Evolutionary conservation across 1,140 invertebrate genomes (phyloP), one percentile per base, ranked within the genome.

Genomic region (Battus philenor): DNA sequence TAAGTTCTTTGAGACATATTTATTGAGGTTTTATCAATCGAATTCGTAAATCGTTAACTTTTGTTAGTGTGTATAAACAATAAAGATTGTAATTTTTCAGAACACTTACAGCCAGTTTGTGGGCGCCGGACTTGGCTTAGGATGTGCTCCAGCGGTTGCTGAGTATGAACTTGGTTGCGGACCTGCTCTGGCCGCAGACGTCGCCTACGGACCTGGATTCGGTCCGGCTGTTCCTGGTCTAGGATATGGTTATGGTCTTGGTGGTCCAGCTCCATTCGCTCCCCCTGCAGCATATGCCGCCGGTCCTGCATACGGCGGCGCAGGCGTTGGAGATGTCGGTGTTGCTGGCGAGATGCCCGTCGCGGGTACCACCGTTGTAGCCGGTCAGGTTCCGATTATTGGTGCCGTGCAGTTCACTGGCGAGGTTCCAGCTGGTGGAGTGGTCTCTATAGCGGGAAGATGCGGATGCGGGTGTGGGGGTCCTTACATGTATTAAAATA

Each of bases 311-410:
- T 74, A 71, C 13, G 68, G 68, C 1, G 68, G 68, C 13, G 48
- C 48, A 7, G 70, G 70, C 7, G 43, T 64, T 5, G 70, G 70
- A 16, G 59, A 67, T 13, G 57, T 75, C 2, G 56, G 49, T 1
- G 68, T 72, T 5, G 44, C 50, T 7, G 68, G 71, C 2, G 68
- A 75, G 33, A 56, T 75, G 44, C 68, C 68, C 11, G 71, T 75
- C 5, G 54, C 54, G 34, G 68, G 68, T 31, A 65, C 54, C 24
- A 64, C 65, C 3, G 11, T 61, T 18, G 58, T 72, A 2, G 46
- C 51, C 9, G 68, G 65, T 4, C 59, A 62, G 17, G 63, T 70
- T 10, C 60, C 68, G 1, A 59, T 71, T 12, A 55, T 63, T 7
- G 63, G 63, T 12, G 57, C 64, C 41, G 64, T 73, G 9, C 47